Conservation (phyloP, 2,113 vertebrate genomes). For the Platichthys stellatus region DNA sequence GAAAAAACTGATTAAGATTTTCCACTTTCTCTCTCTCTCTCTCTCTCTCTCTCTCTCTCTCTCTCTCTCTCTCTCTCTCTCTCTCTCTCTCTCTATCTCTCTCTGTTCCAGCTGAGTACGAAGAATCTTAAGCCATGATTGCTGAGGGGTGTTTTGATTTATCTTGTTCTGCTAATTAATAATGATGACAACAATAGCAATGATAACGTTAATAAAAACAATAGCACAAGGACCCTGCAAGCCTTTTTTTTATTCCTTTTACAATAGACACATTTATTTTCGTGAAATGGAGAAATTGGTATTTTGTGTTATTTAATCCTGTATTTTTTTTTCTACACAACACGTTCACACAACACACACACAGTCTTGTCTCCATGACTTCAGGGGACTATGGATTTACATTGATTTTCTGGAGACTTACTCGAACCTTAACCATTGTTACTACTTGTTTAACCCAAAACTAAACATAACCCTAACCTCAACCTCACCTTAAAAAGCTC, state of each 20-base stretch:
- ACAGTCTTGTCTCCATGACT: not conserved
- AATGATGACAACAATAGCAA: constrained; percentile 82
- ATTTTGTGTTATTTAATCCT: not conserved
- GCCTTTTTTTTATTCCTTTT: constrained; percentile 59
- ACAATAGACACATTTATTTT: constrained; percentile 1
- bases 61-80: constrained; percentile 36
- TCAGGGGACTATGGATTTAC: not conserved
- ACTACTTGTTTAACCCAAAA: no score
- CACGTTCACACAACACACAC: not conserved
- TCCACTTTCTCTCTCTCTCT: constrained; percentile 49
- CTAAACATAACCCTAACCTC: no score
- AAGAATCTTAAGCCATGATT: constrained; percentile 85
- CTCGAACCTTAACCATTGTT: no score
- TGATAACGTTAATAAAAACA: constrained; percentile 86
- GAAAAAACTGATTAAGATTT: constrained; percentile 82
- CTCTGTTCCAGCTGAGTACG: constrained; percentile 74
- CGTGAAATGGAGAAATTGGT: not conserved
- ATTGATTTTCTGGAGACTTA: no score
- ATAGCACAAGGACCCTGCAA: constrained; percentile 83
- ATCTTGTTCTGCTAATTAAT: constrained; percentile 82
- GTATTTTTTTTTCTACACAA: constrained; percentile 2
- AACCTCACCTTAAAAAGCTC: no score
- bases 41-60: constrained; percentile 29
- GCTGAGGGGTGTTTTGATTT: constrained; percentile 80
- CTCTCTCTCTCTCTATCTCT: constrained; percentile 37